phyloP scores from a whole-genome alignment of 2,888 invertebrate species.

The Prosopocoilus inquinatus region DNA sequence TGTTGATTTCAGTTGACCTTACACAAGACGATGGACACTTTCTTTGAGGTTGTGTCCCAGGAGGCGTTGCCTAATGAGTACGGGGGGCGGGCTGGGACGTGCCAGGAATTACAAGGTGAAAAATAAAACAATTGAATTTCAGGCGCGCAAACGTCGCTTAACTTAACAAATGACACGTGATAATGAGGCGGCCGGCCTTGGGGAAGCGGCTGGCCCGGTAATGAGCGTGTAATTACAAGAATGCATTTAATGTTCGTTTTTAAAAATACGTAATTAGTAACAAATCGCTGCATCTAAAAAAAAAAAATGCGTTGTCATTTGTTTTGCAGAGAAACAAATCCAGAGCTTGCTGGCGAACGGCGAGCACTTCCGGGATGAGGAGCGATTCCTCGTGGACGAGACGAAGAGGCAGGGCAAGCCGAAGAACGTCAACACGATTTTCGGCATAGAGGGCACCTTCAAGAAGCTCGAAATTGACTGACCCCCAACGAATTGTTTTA shows the following conservation, averaged over 20 bases:
- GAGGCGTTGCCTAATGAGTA: slow-evolving; percentile 61
- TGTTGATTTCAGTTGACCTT: slow-evolving; percentile 18
- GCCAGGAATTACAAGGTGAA: slow-evolving; percentile 8
- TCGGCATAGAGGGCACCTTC: slow-evolving; percentile 71
- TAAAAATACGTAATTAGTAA: too few species aligned
- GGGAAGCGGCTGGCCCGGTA: too few species aligned
- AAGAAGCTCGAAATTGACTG: slow-evolving; percentile 69
- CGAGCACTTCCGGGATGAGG: slow-evolving; percentile 51
- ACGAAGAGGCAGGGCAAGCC: slow-evolving; percentile 60
- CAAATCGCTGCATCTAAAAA: too few species aligned
- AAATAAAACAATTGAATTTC: too few species aligned
- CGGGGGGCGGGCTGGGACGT: slow-evolving; percentile 53
- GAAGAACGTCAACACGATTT: slow-evolving; percentile 58
- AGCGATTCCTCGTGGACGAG: slow-evolving; percentile 56
- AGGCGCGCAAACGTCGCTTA: neutral
- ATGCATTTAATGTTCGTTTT: neutral
- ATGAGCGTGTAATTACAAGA: neutral
- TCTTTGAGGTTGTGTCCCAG: slow-evolving; percentile 50
- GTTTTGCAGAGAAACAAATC: slow-evolving; percentile 1
- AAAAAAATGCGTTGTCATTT: slow-evolving; percentile 35
- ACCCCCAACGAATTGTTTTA: neutral
- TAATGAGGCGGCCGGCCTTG: too few species aligned
- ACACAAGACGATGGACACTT: slow-evolving; percentile 10
- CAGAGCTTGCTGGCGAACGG: slow-evolving; percentile 31
- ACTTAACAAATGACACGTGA: too few species aligned